Evolutionary conservation across 2,113 vertebrate species (phyloP).

Genomic region (Vidua chalybeata): DNA sequence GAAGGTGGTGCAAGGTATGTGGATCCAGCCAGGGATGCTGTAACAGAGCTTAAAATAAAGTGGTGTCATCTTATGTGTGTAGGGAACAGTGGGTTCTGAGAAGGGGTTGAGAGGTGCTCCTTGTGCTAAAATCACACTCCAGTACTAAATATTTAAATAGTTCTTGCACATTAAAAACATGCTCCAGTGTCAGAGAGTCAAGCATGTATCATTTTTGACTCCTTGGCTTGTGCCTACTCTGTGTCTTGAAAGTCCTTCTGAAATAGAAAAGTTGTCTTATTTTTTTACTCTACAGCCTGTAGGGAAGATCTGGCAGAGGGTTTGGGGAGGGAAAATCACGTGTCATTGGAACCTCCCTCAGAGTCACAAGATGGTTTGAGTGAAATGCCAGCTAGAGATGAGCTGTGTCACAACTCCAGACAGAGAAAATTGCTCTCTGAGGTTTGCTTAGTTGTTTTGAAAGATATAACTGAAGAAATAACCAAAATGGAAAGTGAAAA

Average conservation of each 20-base stretch:
- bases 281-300: not conserved
- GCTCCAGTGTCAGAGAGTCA: not conserved
- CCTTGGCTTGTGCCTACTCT: not conserved
- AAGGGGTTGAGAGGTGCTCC: not conserved
- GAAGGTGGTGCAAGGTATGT: not conserved
- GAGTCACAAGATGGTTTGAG: not conserved
- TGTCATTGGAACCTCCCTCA: not conserved
- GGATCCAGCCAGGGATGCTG: not conserved
- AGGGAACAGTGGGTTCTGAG: not conserved
- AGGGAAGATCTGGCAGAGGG: not conserved
- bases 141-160: not conserved
- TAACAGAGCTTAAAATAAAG: conserved; percentile 72
- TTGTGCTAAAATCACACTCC: not conserved
- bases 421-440: not conserved
- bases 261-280: not conserved
- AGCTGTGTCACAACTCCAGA: not conserved
- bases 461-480: not conserved
- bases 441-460: not conserved
- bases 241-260: not conserved
- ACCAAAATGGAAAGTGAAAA: not conserved
- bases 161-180: not conserved
- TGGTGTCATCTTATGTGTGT: not conserved
- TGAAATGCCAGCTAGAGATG: not conserved
- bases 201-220: not conserved
- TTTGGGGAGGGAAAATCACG: not conserved